These are phyloP conservation scores for Cotesia typhae DNA, from an alignment of 1,140 invertebrate genomes.

Conservation along the genomic window DNA sequence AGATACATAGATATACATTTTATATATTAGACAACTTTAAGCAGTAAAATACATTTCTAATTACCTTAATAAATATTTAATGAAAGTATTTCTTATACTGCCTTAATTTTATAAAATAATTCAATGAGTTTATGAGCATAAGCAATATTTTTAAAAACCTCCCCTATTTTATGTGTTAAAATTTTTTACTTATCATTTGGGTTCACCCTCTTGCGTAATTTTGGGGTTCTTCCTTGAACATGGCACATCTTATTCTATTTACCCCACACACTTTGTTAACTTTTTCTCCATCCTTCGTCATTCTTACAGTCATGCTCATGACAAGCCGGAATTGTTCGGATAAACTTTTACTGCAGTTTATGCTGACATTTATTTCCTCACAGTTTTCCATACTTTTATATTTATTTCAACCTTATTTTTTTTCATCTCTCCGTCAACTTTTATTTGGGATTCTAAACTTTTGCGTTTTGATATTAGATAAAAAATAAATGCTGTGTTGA, in stretches of 20 bases:
- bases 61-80: too few relatives aligned
- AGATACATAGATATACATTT: too few relatives aligned
- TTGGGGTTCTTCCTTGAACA: background rate
- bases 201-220: background rate
- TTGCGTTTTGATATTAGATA: background rate
- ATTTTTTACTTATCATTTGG: slow-evolving; percentile 4
- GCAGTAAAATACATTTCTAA: too few relatives aligned
- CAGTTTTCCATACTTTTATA: slow-evolving; percentile 4
- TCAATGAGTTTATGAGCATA: too few relatives aligned
- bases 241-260: background rate
- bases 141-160: too few relatives aligned
- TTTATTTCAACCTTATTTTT: background rate
- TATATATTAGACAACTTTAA: too few relatives aligned
- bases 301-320: slow-evolving; percentile 4
- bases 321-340: slow-evolving; percentile 24
- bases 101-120: too few relatives aligned
- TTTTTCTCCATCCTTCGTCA: background rate
- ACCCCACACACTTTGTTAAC: background rate
- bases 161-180: too few relatives aligned
- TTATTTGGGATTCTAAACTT: background rate
- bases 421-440: background rate
- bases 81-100: too few relatives aligned
- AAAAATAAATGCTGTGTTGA: background rate
- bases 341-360: slow-evolving; percentile 18
- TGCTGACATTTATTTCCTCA: slow-evolving; percentile 15